A percentile compares a stretch with the other conserved stretches of the same genome.
phyloP scores from a whole-genome alignment of 2,888 invertebrate genomes.

The Coenonympha arcania region DNA sequence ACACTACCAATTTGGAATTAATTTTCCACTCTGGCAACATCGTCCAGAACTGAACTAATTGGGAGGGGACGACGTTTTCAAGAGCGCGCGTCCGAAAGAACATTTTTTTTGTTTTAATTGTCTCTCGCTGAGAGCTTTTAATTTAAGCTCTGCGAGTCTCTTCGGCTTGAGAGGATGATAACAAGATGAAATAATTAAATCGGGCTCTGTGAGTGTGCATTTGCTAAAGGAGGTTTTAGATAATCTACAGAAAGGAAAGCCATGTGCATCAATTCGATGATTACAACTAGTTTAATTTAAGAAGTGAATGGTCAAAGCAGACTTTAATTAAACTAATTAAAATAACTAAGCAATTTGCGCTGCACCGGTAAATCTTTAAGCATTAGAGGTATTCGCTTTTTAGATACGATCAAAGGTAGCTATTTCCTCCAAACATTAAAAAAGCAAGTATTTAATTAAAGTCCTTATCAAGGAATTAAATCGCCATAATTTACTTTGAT shows the following conservation, averaged over 20 bases:
- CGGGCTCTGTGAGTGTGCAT: constrained; percentile 3
- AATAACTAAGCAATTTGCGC: too few relatives aligned
- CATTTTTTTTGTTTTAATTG: constrained; percentile 21
- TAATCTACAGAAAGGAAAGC: not conserved
- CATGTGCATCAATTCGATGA: too few relatives aligned
- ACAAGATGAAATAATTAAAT: constrained; percentile 11
- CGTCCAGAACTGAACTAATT: constrained; percentile 21
- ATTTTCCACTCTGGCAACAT: constrained; percentile 23
- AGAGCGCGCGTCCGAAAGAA: constrained; percentile 14
- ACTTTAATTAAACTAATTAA: too few relatives aligned
- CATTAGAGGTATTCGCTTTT: too few relatives aligned
- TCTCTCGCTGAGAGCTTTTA: constrained; percentile 16
- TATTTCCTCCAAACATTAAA: too few relatives aligned
- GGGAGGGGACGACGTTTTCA: constrained; percentile 16
- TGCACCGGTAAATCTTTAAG: too few relatives aligned
- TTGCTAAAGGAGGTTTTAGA: not conserved
- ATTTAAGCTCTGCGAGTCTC: constrained; percentile 11
- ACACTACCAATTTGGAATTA: constrained; percentile 21
- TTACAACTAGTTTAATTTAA: too few relatives aligned
- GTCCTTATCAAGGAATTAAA: too few relatives aligned
- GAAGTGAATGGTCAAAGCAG: too few relatives aligned
- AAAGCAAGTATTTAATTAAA: too few relatives aligned
- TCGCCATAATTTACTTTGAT: too few relatives aligned
- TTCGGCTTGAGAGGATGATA: constrained; percentile 9
- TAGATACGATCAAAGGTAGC: too few relatives aligned